Evolutionary conservation across 2,888 invertebrate species (phyloP), one percentile per base, ranked within the genome.

Genomic region (Physocephala rufipes): DNA sequence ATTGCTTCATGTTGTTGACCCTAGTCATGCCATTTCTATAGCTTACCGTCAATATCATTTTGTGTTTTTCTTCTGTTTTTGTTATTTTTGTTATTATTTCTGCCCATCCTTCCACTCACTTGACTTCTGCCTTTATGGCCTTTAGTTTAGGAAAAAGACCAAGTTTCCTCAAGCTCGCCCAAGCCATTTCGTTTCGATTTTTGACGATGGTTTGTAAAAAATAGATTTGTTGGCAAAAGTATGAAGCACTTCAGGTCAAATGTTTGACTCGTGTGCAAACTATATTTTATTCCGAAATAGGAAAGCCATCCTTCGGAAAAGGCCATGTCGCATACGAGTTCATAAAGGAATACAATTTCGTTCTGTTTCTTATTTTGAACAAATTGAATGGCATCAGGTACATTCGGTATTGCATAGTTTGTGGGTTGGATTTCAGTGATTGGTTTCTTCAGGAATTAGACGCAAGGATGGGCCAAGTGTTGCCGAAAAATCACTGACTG

Each of bases 131-230:
- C 19, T 12, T 66, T 53, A 36, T 24, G n/a, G 36, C 24, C 43
- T 67, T 30, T 12, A 16, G 36, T 61, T 15, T 24, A 26, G 55
- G n/a, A 36, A 63, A n/a, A 70, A 55, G 55, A 24, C 45, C 45
- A 64, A 64, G 63, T 70, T 64, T 58, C 58, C 58, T 70, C 19
- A 64, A 30, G 55, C 58, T 47, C 19, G 19, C 9, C n/a, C 19
- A 64, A 55, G 36, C 7, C 51, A 28, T 21, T 7, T 16, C 30
- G 59, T 49, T 47, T 21, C 43, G 28, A 19, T 43, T 49, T 59
- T 49, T 58, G 24, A 15, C 16, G 16, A 19, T 24, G 26, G 47
- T 49, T 58, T 30, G 36, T 43, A 21, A 26, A n/a, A 64, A 59
- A 67, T 61, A 59, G 59, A 49, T 61, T 36, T 61, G n/a, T n/a